These are phyloP conservation scores for Pterocles gutturalis DNA, from an alignment of 2,113 vertebrate species.

Conservation along the genomic window DNA sequence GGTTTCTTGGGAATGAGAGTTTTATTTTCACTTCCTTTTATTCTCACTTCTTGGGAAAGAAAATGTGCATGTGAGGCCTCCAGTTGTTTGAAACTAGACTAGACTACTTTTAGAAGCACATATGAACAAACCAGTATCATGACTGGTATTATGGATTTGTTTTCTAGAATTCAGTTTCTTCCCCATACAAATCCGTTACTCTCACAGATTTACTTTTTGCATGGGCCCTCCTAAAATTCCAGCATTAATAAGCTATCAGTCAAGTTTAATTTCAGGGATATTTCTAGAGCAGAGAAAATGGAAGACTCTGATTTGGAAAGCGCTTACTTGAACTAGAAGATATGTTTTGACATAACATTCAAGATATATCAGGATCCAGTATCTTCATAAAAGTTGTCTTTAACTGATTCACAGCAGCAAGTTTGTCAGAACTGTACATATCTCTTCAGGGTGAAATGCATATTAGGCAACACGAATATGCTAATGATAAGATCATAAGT, in stretches of 20 bases:
- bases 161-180: background rate
- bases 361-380: background rate
- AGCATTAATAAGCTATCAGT: background rate
- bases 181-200: background rate
- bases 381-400: background rate
- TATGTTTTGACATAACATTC: background rate
- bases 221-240: background rate
- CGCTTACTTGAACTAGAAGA: background rate
- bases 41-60: background rate
- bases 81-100: background rate
- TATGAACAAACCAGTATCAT: background rate
- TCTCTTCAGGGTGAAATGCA: background rate
- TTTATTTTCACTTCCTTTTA: background rate
- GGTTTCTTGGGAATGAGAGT: background rate
- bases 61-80: background rate
- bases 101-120: background rate
- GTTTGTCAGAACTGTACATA: background rate
- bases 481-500: background rate
- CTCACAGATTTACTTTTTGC: background rate
- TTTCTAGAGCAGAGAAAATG: background rate
- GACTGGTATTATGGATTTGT: background rate
- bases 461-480: background rate
- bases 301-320: background rate
- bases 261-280: background rate
- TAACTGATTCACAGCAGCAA: background rate